Percentiles rank a stretch among this genome's conserved stretches.
phyloP scores from a whole-genome alignment of 2,888 invertebrate species.

The Cheilosia grossa region DNA sequence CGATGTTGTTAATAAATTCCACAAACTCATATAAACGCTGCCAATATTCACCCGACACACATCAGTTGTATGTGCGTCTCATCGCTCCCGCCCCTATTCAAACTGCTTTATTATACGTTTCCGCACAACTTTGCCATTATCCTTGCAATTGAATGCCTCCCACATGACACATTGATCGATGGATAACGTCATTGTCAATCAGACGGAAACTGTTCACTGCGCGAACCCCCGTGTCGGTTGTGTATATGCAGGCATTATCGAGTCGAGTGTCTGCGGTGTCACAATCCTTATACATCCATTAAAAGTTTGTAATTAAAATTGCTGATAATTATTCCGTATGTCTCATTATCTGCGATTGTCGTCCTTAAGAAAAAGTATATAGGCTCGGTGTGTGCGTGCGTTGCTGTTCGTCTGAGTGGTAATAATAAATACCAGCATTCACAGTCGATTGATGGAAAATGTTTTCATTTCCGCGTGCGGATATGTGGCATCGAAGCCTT shows the following conservation, averaged over 20 bases:
- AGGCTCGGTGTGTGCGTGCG: neutral
- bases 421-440: constrained; percentile 36
- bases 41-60: constrained; percentile 34
- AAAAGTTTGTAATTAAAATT: constrained; percentile 59
- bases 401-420: constrained; percentile 2
- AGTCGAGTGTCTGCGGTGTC: neutral
- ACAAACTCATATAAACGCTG: constrained; percentile 2
- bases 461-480: constrained; percentile 58
- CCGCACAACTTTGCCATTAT: constrained; percentile 44
- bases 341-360: constrained; percentile 58
- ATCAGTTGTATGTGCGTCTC: constrained; percentile 6
- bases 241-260: no score
- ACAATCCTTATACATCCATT: constrained; percentile 1
- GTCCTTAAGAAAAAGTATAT: constrained; percentile 28
- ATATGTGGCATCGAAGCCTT: constrained; percentile 7
- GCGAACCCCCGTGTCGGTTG: neutral
- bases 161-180: constrained; percentile 56
- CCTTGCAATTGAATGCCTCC: constrained; percentile 45
- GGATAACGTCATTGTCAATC: constrained; percentile 52
- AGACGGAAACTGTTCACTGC: constrained; percentile 31
- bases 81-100: neutral
- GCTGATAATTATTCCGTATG: constrained; percentile 46
- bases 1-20: constrained; percentile 23
- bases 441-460: constrained; percentile 44
- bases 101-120: constrained; percentile 3